Evolutionary conservation across 1,140 invertebrate species (phyloP).

Genomic region (Trinorchestia longiramus): DNA sequence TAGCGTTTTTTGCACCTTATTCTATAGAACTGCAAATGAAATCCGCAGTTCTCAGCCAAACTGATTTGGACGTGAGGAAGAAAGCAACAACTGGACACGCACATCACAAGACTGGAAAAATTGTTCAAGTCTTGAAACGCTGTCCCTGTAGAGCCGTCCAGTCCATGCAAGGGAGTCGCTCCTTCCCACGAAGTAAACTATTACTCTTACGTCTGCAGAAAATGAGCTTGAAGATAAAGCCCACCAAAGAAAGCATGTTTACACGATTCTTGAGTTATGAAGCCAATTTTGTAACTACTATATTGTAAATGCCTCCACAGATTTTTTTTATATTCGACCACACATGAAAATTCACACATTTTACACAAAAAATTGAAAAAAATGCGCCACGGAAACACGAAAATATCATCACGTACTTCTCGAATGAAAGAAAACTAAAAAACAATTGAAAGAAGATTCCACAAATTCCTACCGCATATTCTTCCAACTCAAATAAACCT

Average conservation of each 20-base stretch:
- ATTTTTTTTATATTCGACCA: background rate
- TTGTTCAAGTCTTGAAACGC: background rate
- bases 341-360: too few species aligned
- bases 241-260: background rate
- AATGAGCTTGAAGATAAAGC: background rate
- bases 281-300: background rate
- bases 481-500: too few species aligned
- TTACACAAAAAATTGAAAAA: too few species aligned
- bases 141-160: background rate
- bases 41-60: background rate
- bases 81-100: background rate
- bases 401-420: too few species aligned
- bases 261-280: background rate
- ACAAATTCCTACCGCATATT: background rate
- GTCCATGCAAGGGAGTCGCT: background rate
- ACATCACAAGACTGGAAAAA: background rate
- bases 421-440: background rate
- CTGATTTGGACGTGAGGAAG: background rate
- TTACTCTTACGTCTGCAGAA: background rate
- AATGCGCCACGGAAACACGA: too few species aligned
- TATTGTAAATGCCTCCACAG: background rate
- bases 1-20: too few species aligned
- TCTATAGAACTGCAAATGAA: too few species aligned
- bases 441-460: background rate
- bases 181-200: background rate